Evolutionary conservation across 2,888 invertebrate genomes (phyloP).

Genomic region (Dioctria linearis): DNA sequence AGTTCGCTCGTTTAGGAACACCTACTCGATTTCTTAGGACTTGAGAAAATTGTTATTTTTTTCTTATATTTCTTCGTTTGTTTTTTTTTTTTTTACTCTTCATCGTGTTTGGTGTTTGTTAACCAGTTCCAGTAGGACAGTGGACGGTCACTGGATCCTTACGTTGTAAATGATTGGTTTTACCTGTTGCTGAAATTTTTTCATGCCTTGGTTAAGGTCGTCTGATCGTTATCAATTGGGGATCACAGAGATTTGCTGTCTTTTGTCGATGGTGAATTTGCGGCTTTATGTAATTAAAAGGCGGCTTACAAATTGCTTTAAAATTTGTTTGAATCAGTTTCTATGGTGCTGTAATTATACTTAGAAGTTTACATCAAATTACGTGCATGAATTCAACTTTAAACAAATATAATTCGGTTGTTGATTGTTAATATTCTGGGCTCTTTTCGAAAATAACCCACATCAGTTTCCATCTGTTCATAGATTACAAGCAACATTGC

Average conservation of each 20-base stretch:
- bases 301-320: constrained; percentile 36
- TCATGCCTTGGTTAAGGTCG: constrained; percentile 34
- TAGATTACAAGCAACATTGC: too few relatives aligned
- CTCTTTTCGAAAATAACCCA: too few relatives aligned
- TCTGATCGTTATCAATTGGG: constrained; percentile 41
- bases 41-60: background rate
- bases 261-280: constrained; percentile 12
- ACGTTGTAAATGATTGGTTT: constrained; percentile 38
- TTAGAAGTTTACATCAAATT: background rate
- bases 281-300: constrained; percentile 42
- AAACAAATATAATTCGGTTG: too few relatives aligned
- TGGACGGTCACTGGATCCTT: constrained; percentile 33
- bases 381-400: too few relatives aligned
- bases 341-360: constrained; percentile 28
- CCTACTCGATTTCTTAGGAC: constrained; percentile 46
- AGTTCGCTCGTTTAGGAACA: constrained; percentile 50
- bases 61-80: background rate
- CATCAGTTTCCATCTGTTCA: too few relatives aligned
- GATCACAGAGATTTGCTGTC: constrained; percentile 26
- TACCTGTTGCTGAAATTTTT: constrained; percentile 7
- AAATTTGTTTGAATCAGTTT: constrained; percentile 40
- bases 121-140: constrained; percentile 48
- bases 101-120: constrained; percentile 15
- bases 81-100: constrained; percentile 1
- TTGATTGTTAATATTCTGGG: too few relatives aligned